Evolutionary conservation across 2,888 invertebrate species (phyloP), one percentile per base, ranked within the genome.

Genomic region (Unio pictorum): DNA sequence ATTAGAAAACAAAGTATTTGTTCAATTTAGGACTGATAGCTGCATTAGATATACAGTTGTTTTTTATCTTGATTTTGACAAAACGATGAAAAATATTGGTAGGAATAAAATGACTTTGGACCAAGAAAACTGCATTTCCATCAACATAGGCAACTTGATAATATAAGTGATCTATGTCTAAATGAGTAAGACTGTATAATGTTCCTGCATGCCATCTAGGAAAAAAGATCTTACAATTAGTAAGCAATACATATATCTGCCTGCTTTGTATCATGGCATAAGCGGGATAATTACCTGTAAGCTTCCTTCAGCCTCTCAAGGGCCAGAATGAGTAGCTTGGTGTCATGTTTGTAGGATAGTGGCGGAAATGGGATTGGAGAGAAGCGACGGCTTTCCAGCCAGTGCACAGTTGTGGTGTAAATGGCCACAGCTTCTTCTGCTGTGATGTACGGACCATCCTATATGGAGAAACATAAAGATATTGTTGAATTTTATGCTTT

Each of bases 351-450:
- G 92, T 99, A 99, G 0, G 99, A 98, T 0, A 99, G 93, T 0
- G 99, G 99, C 4, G 99, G 99, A 92, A 99, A 99, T 0, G 99
- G 99, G 84, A 99, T 99, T 0, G 99, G 99, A 1, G 99, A 98
- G 91, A 99, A 99, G 79, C 99, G 93, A 63, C 99, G 93, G 0
- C 98, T 98, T 90, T 99, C 99, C 76, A 99, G 92, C 99, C 99
- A 99, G 92, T 99, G 99, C 0, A 99, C 99, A 3, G 99, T 99
- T 1, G 99, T 99, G 0, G 99, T 99, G 90, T 99, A 99, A 88
- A 99, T 99, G 55, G 99, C 99, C 20, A 99, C 99, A 28, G 99
- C 99, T 92, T 99, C 99, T 90, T 99, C 99, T 0, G 99, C 98
- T 1, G 98, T 98, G 85, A 99, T 98, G 91, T 99, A 99, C 0